Base-by-base conservation (phyloP, 2,113 vertebrate genomes). In the Charadrius vociferus region DNA sequence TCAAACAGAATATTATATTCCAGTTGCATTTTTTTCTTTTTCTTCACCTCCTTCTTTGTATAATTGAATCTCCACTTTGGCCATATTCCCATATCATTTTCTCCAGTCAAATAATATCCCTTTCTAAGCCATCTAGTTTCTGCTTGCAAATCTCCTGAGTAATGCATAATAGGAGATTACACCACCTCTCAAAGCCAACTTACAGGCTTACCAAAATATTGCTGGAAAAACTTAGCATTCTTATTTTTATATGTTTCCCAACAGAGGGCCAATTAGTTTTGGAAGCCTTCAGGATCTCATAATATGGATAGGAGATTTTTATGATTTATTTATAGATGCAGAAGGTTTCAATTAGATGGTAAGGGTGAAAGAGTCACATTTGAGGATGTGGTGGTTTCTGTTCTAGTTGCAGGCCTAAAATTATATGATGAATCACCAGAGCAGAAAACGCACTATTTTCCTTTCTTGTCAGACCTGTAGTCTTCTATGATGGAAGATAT, bases 311-410 rank as follows among this genome's bases (percentile, higher is more conserved):
- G 45, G 58, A 81, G 43, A 84, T 23, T 81, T 74, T 90, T 58
- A n/a, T 82, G 24, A 77, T 89, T 83, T 95, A 95, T 95, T 93
- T 96, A 91, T 82, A 91, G 94, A 77, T 85, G 61, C 66, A 97
- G 62, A 93, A 77, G 52, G 62, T 93, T 97, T 96, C 90, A 96
- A 86, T 97, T 96, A 90, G 41, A 63, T 21, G 7, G 32, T 39
- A 11, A 67, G 61, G 52, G 83, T 93, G 70, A 94, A 94, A 95
- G 66, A 88, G 61, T 89, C 84, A 77, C 41, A 72, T 62, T 3
- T 81, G 65, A 93, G 49, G 50, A 95, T 82, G 53, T 82, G 58
- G 73, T 53, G 39, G 36, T 87, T 96, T 92, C 65, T 86, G 17
- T 72, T 89, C 73, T 73, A 91, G 53, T 65, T 87, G 16, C 13